Conservation (phyloP, 2,113 vertebrate genomes). For the Rhinogobius similis region DNA sequence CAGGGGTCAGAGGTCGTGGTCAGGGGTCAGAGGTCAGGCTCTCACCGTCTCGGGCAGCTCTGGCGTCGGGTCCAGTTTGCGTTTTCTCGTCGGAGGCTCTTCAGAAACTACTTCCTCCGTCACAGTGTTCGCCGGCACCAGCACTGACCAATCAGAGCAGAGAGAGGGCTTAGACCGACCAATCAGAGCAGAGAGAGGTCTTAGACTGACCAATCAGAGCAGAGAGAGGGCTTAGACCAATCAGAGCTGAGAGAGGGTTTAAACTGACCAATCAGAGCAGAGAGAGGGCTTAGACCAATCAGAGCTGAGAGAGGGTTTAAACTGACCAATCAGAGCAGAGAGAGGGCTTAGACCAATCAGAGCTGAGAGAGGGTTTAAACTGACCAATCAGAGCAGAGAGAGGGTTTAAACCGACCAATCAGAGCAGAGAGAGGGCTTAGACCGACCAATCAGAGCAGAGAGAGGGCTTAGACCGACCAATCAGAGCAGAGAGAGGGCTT, state of each 20-base stretch:
- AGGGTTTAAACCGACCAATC: neutral
- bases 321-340: no score
- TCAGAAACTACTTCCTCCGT: conserved; percentile 5
- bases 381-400: neutral
- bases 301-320: no score
- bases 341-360: no score
- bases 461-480: no score
- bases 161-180: neutral
- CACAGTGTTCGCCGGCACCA: conserved; percentile 2
- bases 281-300: no score
- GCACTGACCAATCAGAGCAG: conserved; percentile 4
- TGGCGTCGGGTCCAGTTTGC: neutral
- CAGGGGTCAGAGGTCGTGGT: neutral
- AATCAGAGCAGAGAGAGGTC: neutral
- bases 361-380: neutral
- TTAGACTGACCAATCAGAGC: no score
- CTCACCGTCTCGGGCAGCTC: conserved; percentile 51
- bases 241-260: no score
- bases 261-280: neutral
- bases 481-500: no score
- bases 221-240: no score
- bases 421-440: neutral
- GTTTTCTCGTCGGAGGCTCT: conserved; percentile 1
- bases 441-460: neutral
- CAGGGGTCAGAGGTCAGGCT: neutral